Evolutionary conservation across 2,113 vertebrate genomes (phyloP).

Genomic region (Eptatretus burgeri): DNA sequence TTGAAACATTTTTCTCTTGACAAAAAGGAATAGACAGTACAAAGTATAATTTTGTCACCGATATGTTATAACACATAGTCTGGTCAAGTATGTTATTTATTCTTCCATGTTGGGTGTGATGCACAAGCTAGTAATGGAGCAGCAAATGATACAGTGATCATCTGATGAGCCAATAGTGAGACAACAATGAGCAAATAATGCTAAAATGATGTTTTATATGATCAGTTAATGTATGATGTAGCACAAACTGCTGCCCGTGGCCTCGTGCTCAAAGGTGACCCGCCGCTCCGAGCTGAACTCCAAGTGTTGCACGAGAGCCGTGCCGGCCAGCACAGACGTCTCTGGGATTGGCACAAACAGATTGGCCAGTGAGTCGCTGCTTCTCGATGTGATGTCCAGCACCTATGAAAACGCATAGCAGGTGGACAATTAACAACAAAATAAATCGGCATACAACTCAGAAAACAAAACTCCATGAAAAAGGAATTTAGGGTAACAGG

Average conservation of each 20-base stretch:
- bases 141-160: too few species aligned
- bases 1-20: too few species aligned
- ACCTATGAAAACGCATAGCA: constrained; percentile 20
- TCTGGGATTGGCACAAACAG: constrained; percentile 59
- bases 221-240: too few species aligned
- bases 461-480: background rate
- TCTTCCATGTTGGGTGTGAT: too few species aligned
- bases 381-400: constrained; percentile 34
- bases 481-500: background rate
- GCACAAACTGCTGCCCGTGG: constrained; percentile 55
- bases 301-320: constrained; percentile 29
- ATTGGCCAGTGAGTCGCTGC: constrained; percentile 29
- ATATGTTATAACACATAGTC: too few species aligned
- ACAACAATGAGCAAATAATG: too few species aligned
- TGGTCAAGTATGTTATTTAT: too few species aligned
- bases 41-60: too few species aligned
- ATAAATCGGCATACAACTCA: background rate
- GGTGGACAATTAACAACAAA: background rate
- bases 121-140: too few species aligned
- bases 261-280: constrained; percentile 50
- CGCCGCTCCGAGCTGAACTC: constrained; percentile 76
- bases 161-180: too few species aligned
- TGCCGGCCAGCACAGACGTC: constrained; percentile 34
- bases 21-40: too few species aligned
- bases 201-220: too few species aligned